phyloP scores from a whole-genome alignment of 2,888 invertebrate genomes.

The Tribolium freemani region DNA sequence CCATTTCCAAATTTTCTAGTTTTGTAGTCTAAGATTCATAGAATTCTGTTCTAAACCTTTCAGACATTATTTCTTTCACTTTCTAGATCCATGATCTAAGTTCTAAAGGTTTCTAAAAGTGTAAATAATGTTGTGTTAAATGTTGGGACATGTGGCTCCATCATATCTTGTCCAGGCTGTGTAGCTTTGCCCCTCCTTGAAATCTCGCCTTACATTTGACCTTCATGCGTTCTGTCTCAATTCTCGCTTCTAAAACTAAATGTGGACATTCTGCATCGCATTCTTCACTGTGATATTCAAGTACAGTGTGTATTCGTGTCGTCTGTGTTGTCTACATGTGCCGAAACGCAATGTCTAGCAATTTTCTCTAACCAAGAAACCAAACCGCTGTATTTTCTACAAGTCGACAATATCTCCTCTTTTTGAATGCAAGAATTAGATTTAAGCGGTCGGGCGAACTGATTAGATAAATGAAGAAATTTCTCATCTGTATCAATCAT shows the following conservation, averaged over 20 bases:
- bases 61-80: too few relatives aligned
- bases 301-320: slow-evolving; percentile 65
- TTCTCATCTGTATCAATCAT: slow-evolving; percentile 56
- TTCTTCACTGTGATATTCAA: slow-evolving; percentile 68
- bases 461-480: slow-evolving; percentile 51
- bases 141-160: not conserved
- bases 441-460: slow-evolving; percentile 53
- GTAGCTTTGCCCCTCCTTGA: slow-evolving; percentile 42
- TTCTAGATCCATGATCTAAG: too few relatives aligned
- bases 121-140: not conserved
- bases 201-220: slow-evolving; percentile 58
- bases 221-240: slow-evolving; percentile 54
- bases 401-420: slow-evolving; percentile 55
- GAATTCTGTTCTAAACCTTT: too few relatives aligned
- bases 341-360: slow-evolving; percentile 58
- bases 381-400: not conserved
- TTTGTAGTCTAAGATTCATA: too few relatives aligned
- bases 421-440: slow-evolving; percentile 44
- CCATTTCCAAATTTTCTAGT: too few relatives aligned
- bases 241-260: slow-evolving; percentile 57
- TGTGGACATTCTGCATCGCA: slow-evolving; percentile 59
- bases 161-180: not conserved
- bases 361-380: slow-evolving; percentile 45
- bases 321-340: slow-evolving; percentile 65
- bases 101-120: not conserved